phyloP scores from a whole-genome alignment of 2,888 invertebrate species.

The Leucophenga maculata region DNA sequence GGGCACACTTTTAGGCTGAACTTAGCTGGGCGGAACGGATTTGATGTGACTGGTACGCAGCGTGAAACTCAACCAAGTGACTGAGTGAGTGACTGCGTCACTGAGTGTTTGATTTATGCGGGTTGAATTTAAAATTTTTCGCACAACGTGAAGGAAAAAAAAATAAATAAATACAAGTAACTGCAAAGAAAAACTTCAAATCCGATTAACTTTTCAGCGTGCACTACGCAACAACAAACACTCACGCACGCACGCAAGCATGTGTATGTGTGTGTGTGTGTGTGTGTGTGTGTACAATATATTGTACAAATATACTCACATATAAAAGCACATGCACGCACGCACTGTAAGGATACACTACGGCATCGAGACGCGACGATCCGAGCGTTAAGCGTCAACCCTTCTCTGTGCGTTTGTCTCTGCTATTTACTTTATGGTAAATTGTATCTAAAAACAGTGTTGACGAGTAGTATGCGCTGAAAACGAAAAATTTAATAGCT shows the following conservation, averaged over 20 bases:
- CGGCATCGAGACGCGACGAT: constrained; percentile 27
- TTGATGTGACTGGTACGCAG: constrained; percentile 15
- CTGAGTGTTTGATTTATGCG: constrained; percentile 61
- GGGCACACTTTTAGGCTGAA: constrained; percentile 50
- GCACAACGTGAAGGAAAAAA: constrained; percentile 13
- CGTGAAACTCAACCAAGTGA: background rate
- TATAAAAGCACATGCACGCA: constrained; percentile 4
- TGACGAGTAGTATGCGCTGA: no score
- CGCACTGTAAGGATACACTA: constrained; percentile 15
- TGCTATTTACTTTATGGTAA: background rate
- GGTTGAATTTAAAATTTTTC: constrained; percentile 63
- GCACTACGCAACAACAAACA: background rate
- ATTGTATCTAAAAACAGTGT: no score
- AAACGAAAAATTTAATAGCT: no score
- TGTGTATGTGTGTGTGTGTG: no score
- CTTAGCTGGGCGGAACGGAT: no score
- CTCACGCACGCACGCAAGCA: constrained; percentile 24
- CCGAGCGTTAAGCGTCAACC: constrained; percentile 20
- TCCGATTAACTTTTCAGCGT: constrained; percentile 63
- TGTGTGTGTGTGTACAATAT: no score
- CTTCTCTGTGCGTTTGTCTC: background rate
- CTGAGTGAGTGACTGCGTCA: constrained; percentile 15
- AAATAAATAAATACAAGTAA: background rate
- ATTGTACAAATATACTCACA: no score
- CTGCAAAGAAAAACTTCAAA: constrained; percentile 50